Percentiles rank a stretch among this genome's conserved stretches.
Conservation (phyloP, 2,113 vertebrate genomes). For the Dipodomys spectabilis region DNA sequence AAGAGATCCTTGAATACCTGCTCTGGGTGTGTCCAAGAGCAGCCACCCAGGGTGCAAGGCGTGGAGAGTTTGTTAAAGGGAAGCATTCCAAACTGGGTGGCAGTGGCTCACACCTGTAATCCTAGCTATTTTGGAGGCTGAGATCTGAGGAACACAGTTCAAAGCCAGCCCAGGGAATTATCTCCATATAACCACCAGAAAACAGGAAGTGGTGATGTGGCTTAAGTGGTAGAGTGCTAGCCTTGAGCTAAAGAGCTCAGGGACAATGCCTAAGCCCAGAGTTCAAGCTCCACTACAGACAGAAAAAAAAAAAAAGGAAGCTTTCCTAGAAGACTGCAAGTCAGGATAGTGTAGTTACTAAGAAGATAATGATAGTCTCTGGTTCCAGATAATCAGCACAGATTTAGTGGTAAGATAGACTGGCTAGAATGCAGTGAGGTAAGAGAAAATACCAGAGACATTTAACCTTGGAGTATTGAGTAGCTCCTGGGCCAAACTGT, state of each 20-base stretch:
- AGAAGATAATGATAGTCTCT: neutral
- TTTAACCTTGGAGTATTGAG: neutral
- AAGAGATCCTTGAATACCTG: neutral
- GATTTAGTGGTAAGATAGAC: neutral
- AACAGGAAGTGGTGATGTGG: too few species aligned
- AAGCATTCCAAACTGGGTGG: too few species aligned
- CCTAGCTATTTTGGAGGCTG: too few species aligned
- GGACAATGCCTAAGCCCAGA: too few species aligned
- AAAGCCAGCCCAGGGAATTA: too few species aligned
- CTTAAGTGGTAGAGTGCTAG: too few species aligned
- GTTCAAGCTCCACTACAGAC: too few species aligned
- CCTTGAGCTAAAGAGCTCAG: too few species aligned
- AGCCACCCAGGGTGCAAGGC: fast-evolving
- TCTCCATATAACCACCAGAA: too few species aligned
- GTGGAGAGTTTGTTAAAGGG: neutral
- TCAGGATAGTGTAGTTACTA: neutral
- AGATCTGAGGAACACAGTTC: too few species aligned
- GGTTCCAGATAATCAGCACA: neutral
- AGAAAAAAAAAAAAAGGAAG: too few species aligned
- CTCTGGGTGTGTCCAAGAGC: fast-evolving
- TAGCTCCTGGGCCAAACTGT: neutral
- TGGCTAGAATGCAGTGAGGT: neutral
- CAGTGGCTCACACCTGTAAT: too few species aligned
- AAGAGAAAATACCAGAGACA: neutral
- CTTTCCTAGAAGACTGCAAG: neutral